Base-by-base conservation (phyloP, 2,797 vertebrate genomes). In the Sebastes cheni region DNA sequence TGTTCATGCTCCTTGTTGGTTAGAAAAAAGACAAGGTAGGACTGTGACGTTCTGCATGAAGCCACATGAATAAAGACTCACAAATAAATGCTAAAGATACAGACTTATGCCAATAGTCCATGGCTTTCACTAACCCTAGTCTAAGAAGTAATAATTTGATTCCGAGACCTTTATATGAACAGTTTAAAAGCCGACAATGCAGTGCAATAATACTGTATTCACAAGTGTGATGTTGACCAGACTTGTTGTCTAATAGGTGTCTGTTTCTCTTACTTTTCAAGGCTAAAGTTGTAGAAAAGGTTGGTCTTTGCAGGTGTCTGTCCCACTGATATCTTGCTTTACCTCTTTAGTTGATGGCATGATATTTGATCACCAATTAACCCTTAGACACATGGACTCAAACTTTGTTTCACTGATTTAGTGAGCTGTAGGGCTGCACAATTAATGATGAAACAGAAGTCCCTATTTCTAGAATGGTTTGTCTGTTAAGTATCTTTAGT, bases 21-120 rank as follows among this genome's bases (percentile, higher is more conserved):
- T 96, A 96, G 95, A 96, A 96, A 96, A 96, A 95, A 94, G 95
- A 96, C 77, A 96, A 96, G 95, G 96, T 96, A 96, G 93, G 96
- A 88, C 78, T 87, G 81, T 85, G 86, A 86, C 70, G 83, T 78
- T 62, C 58, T 95, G 95, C 94, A 95, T 93, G 94, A 89, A 77
- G 85, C 85, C 74, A 83, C 64, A 72, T 70, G 61, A 72, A 14
- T 61, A 42, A 34, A 72, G 56, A 69, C 54, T 72, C 73, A 29
- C 36, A 80, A 67, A 64, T 46, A 23, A 69, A 80, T 67, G 1
- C 9, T 54, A 61, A 59, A 39, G 58, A 67, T 10, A 8, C 46
- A 77, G 18, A 50, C 6, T 10, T 52, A 16, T 4, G 52, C 5
- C 36, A 64, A 9, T 64, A 67, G 62, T 42, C 10, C 39, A 10